phyloP scores from a whole-genome alignment of 2,797 vertebrate genomes.

The Pagetopsis macropterus region DNA sequence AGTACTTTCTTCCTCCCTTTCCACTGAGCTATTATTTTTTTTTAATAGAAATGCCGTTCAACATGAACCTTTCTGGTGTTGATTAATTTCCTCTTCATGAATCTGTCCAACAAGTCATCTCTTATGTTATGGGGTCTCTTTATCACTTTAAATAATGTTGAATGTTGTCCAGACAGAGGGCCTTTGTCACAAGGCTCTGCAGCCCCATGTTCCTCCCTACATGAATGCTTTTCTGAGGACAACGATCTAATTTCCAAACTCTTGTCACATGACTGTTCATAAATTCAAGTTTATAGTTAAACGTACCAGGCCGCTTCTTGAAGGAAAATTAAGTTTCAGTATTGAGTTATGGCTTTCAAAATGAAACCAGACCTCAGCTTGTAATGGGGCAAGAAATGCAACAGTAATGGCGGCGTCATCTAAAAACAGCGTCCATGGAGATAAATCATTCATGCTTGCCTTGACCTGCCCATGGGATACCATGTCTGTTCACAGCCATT shows the following conservation, averaged over 20 bases:
- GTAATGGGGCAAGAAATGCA: slow-evolving; percentile 4
- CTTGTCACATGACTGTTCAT: neutral
- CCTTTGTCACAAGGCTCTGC: neutral
- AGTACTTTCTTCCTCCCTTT: neutral
- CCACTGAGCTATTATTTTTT: neutral
- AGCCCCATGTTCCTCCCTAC: neutral
- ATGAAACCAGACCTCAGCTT: slow-evolving; percentile 2
- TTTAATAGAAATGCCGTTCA: neutral
- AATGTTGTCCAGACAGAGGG: neutral
- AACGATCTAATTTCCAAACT: neutral
- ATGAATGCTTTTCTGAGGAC: neutral
- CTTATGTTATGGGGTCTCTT: neutral
- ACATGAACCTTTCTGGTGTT: neutral
- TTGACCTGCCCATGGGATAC: slow-evolving; percentile 6
- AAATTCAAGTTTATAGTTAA: neutral
- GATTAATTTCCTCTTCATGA: neutral
- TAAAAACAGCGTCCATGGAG: slow-evolving; percentile 17
- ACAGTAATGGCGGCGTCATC: slow-evolving; percentile 2
- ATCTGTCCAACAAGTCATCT: neutral
- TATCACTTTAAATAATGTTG: neutral
- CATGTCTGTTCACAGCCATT: slow-evolving; percentile 15
- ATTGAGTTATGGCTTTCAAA: slow-evolving; percentile 5
- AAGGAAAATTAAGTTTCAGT: neutral
- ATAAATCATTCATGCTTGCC: slow-evolving; percentile 11
- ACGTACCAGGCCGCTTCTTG: neutral